These are phyloP conservation scores for Hippopotamyrus pictus DNA, from an alignment of 2,797 vertebrate genomes.

Conservation along the genomic window DNA sequence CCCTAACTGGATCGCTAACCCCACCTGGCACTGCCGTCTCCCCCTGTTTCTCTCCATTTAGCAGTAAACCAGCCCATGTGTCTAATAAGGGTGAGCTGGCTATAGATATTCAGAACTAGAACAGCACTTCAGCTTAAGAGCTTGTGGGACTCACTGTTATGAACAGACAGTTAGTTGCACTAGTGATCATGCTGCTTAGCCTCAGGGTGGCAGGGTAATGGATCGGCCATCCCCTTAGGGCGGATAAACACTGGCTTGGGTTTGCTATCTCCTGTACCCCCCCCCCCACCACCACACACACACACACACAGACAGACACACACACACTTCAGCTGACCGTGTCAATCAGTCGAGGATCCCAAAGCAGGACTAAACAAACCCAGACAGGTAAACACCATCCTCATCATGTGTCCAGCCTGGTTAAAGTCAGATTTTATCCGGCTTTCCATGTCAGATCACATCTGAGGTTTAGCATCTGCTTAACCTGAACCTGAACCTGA, in stretches of 20 bases:
- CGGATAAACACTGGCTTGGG: neutral
- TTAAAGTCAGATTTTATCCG: neutral
- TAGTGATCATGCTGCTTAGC: neutral
- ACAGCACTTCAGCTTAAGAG: neutral
- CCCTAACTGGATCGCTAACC: neutral
- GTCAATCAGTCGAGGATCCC: neutral
- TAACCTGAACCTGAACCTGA: neutral
- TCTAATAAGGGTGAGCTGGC: neutral
- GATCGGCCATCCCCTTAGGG: neutral
- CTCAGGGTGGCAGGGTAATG: slow-evolving; percentile 3
- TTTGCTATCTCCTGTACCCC: neutral
- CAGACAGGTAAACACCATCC: neutral
- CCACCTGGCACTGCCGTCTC: neutral
- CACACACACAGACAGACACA: neutral
- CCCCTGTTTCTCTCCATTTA: neutral
- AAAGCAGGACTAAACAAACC: neutral
- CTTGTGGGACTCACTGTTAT: neutral
- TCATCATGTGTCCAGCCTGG: neutral
- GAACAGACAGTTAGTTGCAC: neutral
- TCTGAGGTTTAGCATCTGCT: neutral
- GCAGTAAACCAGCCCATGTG: neutral
- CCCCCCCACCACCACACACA: neutral
- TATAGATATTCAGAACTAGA: neutral
- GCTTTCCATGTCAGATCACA: neutral
- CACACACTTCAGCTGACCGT: neutral